Evolutionary conservation across 2,797 vertebrate genomes (phyloP), one percentile per base, ranked within the genome.

Genomic region (Poliocrania exsul): DNA sequence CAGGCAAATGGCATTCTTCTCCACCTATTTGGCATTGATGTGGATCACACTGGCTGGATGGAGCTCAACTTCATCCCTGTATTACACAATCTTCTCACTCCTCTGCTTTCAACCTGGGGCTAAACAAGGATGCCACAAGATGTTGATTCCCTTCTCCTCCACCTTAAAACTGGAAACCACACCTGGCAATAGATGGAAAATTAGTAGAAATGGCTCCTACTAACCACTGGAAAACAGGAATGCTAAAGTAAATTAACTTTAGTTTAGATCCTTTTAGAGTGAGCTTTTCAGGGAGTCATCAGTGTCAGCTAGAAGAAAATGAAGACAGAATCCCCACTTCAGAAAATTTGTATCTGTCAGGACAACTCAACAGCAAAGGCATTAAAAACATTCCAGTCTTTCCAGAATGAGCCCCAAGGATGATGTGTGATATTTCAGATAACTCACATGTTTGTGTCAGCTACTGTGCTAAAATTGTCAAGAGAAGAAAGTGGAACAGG

Each of bases 51-150:
- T 6, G 38, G 47, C 42, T 72, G 37, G 29, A 15, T 37, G 42
- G 61, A 84, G 57, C 66, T 54, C 28, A 54, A 0, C 33, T 23
- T 62, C 50, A 24, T 33, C 16, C 18, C 0, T 9, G 0, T 62
- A 33, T 67, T 47, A 47, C 37, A 40, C 46, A 44, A 11, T 10
- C 31, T 51, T 62, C 25, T 64, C 3, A 2, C 18, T 47, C 61
- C 21, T 74, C 60, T 33, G 16, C 44, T 72, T 44, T 31, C 33
- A 44, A 21, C 0, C 0, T 0, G 1, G 53, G 61, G 8, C n/a
- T 65, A 56, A 74, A 21, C 0, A 3, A 50, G 58, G 31, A 23
- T 50, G 31, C 53, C 47, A 26, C 54, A 71, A 46, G 24, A 11
- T 44, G 38, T 26, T 75, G 29, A 51, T 71, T 88, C 60, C 12